Base-by-base conservation (phyloP, 2,113 vertebrate species). In the Macquaria ambigua region DNA sequence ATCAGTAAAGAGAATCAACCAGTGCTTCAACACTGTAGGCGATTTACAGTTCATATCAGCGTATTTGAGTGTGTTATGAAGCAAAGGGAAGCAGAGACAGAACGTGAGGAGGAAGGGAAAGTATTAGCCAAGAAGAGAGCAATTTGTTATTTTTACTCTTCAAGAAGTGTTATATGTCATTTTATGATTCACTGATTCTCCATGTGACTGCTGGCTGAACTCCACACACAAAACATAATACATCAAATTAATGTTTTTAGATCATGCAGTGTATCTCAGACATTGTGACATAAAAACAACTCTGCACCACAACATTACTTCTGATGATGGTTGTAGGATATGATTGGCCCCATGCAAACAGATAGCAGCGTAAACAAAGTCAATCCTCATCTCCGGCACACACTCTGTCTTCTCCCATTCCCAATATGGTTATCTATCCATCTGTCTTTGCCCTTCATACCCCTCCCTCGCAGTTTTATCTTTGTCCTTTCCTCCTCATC, bases 391-490 rank as follows among this genome's bases (percentile, higher is more conserved):
- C 52, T 76, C 8, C 21, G 52, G n/a, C n/a, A 0, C 64, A 8
- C 20, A 23, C 68, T 21, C 66, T 62, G 9, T 67, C 64, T 48
- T 56, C 59, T 53, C 31, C 48, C 61, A 25, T 52, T 64, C 58
- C 39, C 43, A 11, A 14, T 28, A 34, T 34, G 41, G 1, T 62
- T 37, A 74, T 85, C 75, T 74, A 1, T 59, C 81, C 4, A 8
- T 71, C 77, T 61, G 43, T 75, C 74, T 82, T 61, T 66, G 84
- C 74, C 88, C 89, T 88, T 84, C 79, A 64, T 53, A 21, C 6
- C 1, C 48, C n/a, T 41, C 15, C 21, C 46, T 52, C n/a, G 0
- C 61, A 6, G 28, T 21, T 23, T 83, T 37, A 81, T 88, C 88
- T 50, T 43, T 11, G 41, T 62, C 75, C 8, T 82, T 34, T 74